These are phyloP conservation scores for Eulacestoma nigropectus DNA, from an alignment of 2,113 vertebrate species.

Conservation along the genomic window DNA sequence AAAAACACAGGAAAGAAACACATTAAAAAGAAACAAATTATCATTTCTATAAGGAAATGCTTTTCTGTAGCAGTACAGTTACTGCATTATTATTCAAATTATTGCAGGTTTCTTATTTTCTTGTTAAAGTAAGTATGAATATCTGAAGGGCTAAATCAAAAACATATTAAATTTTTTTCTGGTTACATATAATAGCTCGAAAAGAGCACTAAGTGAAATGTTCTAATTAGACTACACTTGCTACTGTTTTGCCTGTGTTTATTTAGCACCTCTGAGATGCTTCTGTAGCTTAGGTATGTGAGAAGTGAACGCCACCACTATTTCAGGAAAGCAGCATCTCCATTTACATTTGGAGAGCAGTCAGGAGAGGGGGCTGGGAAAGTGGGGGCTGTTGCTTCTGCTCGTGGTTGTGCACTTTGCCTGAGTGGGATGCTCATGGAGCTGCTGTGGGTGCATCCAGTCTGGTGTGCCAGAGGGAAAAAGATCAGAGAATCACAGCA, in stretches of 20 bases:
- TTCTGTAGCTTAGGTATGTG: neutral
- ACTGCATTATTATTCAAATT: neutral
- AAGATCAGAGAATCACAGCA: neutral
- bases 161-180: neutral
- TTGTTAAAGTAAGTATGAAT: neutral
- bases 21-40: accelerated
- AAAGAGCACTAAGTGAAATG: neutral
- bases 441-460: neutral
- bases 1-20: neutral
- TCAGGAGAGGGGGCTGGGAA: neutral
- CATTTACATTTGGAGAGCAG: accelerated
- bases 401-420: neutral
- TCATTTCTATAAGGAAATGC: neutral
- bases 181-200: neutral
- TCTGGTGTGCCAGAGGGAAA: neutral
- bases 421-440: accelerated
- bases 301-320: neutral
- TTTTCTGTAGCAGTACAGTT: neutral
- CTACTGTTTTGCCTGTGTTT: neutral
- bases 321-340: neutral
- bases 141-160: neutral
- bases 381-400: neutral
- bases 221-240: neutral
- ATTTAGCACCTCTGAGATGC: neutral
- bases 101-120: neutral